Evolutionary conservation across 2,113 vertebrate genomes (phyloP), one percentile per base, ranked within the genome.

Genomic region (Puffinus mauretanicus): DNA sequence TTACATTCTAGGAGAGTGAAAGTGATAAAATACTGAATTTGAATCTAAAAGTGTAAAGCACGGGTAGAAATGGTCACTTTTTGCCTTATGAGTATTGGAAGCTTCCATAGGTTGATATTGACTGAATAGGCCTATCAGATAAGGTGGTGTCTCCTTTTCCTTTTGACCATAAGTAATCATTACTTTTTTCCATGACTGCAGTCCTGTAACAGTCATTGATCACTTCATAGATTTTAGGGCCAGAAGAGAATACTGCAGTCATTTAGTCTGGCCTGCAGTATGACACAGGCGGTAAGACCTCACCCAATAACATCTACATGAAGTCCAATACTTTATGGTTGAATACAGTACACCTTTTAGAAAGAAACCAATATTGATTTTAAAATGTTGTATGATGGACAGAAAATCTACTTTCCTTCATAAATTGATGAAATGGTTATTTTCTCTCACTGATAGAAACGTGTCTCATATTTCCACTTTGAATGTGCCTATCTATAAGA

Each of bases 141-240:
- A 88, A 73, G 38, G 15, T 36, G 49, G 36, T 15, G 11, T 51
- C 78, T 88, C 69, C 46, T 65, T 71, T 94, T 77, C 40, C 60
- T 86, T 89, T 86, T 0, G 0, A 14, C 66, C 77, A 65, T 27
- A 46, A 87, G 34, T 49, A 80, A 87, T 87, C 73, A 60, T 58
- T 95, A 60, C 7, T 36, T 85, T 87, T 94, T 90, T 69, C 77
- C 70, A 82, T 3, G 6, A 21, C 25, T 76, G n/a, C 7, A 1
- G 22, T 55, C 62, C 84, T 80, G 27, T 79, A 87, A 77, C 52
- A 66, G 46, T 22, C 65, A 96, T 94, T 91, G 97, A 96, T 94
- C 77, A 55, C 73, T 87, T 87, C 46, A 91, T 70, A 47, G 86
- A 75, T 77, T 96, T 93, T 93, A 60, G 93, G 66, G 40, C 40